Evolutionary conservation across 2,113 vertebrate genomes (phyloP).

Genomic region (Lasiurus borealis): DNA sequence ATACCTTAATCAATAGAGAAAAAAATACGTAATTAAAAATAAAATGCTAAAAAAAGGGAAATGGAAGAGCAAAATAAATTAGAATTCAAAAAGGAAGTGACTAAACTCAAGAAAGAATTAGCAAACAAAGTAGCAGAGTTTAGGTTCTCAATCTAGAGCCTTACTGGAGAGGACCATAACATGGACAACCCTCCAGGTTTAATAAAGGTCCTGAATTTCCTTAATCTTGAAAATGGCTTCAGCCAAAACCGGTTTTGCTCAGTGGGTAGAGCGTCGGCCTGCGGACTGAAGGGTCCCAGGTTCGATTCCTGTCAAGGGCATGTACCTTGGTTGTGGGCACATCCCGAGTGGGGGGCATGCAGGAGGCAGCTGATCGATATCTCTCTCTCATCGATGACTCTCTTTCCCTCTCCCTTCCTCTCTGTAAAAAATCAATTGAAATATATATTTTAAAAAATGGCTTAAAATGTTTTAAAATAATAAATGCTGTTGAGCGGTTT

Average conservation of each 20-base stretch:
- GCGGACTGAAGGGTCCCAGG: too few relatives aligned
- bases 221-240: constrained; percentile 8
- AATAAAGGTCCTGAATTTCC: background rate
- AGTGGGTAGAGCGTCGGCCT: too few relatives aligned
- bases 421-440: too few relatives aligned
- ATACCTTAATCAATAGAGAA: too few relatives aligned
- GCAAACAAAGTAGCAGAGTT: background rate
- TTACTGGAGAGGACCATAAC: background rate
- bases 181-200: background rate
- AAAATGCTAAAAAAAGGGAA: constrained; percentile 2
- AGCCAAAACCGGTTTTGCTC: too few relatives aligned
- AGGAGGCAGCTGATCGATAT: too few relatives aligned
- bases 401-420: too few relatives aligned
- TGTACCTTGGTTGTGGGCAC: too few relatives aligned
- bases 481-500: background rate
- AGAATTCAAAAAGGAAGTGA: constrained; percentile 22
- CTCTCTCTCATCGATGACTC: too few relatives aligned
- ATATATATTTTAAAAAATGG: too few relatives aligned
- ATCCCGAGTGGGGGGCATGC: too few relatives aligned
- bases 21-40: background rate
- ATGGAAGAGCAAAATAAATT: constrained; percentile 34
- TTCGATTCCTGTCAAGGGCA: too few relatives aligned
- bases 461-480: constrained; percentile 55
- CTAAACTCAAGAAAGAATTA: constrained; percentile 1
- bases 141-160: background rate